These are phyloP conservation scores for Lochmaea crataegi DNA, from an alignment of 2,888 invertebrate species.

Conservation along the genomic window DNA sequence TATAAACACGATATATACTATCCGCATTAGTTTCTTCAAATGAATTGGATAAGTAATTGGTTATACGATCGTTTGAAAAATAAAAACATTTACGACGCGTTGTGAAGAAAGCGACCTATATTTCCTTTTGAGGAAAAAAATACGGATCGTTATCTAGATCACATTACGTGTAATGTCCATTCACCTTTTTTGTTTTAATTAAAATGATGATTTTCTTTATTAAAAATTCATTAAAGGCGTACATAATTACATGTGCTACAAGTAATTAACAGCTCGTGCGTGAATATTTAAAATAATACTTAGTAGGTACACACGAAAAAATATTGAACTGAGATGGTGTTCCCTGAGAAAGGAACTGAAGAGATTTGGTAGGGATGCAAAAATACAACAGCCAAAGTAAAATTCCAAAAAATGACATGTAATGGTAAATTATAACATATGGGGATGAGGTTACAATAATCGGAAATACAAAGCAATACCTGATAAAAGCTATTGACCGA, in stretches of 20 bases:
- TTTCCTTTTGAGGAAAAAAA: slow-evolving; percentile 25
- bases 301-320: background rate
- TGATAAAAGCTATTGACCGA: no score
- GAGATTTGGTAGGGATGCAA: no score
- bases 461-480: no score
- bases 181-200: slow-evolving; percentile 5
- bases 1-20: background rate
- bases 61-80: slow-evolving; percentile 7
- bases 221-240: slow-evolving; percentile 2
- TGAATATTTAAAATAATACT: background rate
- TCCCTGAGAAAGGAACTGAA: no score
- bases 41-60: slow-evolving; percentile 9
- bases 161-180: slow-evolving; percentile 24
- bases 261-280: background rate
- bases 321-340: no score
- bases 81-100: slow-evolving; percentile 23
- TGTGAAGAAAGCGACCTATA: slow-evolving; percentile 32
- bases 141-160: slow-evolving; percentile 23
- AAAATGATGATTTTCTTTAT: background rate
- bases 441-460: no score
- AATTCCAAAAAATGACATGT: no score
- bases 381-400: no score
- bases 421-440: no score
- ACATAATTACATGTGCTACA: background rate
- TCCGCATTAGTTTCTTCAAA: background rate